phyloP scores from a whole-genome alignment of 2,797 vertebrate species.

The Gobio occitaniae region DNA sequence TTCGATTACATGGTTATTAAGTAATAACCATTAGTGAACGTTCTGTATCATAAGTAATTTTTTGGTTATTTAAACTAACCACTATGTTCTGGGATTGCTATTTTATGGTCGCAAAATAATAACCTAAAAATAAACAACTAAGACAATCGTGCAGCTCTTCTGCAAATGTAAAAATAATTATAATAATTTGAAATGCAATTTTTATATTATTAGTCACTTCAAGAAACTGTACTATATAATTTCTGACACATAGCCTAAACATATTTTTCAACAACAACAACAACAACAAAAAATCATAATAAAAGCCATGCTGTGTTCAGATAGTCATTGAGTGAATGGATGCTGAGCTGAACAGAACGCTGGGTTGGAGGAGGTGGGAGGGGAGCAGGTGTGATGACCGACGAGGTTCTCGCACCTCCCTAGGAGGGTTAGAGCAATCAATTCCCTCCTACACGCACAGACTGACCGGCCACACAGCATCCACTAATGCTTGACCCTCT shows the following conservation, averaged over 20 bases:
- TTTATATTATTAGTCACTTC: neutral
- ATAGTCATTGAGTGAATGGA: conserved; percentile 42
- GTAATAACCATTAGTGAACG: too few species aligned
- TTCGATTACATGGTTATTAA: too few species aligned
- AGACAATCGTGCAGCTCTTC: neutral
- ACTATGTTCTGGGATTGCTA: too few species aligned
- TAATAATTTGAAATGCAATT: neutral
- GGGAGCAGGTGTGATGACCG: conserved; percentile 41
- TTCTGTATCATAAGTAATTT: too few species aligned
- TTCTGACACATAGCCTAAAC: neutral
- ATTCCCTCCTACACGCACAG: conserved; percentile 34
- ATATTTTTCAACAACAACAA: neutral
- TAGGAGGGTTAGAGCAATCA: conserved; percentile 54
- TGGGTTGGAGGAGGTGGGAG: conserved; percentile 39
- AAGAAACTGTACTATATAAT: neutral
- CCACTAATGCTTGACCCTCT: conserved; percentile 20
- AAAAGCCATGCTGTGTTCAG: conserved; percentile 22
- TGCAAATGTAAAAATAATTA: neutral
- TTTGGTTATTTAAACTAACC: too few species aligned
- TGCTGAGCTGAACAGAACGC: conserved; percentile 18
- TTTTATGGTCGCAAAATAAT: too few species aligned
- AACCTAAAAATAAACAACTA: too few species aligned
- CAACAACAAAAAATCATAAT: neutral
- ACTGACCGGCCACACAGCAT: neutral
- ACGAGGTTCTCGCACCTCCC: conserved; percentile 50